phyloP scores from a whole-genome alignment of 2,888 invertebrate species.

The Chirona hameri region DNA sequence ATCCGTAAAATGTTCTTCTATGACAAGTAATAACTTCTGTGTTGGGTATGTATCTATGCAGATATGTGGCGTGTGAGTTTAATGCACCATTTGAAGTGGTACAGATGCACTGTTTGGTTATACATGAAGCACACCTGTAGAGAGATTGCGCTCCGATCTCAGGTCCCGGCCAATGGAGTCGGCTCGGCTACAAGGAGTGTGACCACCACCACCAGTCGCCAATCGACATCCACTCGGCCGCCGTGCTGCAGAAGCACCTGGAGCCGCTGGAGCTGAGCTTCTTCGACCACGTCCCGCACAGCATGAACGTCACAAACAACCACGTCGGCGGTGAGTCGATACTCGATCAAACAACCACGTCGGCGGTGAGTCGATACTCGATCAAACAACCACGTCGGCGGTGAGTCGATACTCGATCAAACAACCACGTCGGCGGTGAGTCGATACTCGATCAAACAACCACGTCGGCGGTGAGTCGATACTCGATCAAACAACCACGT shows the following conservation, averaged over 20 bases:
- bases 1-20: too few relatives aligned
- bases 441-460: neutral
- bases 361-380: neutral
- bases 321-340: neutral
- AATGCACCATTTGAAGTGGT: too few relatives aligned
- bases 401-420: neutral
- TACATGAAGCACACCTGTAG: neutral
- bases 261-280: neutral
- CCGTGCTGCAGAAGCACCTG: neutral
- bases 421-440: neutral
- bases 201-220: constrained; percentile 6
- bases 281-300: neutral
- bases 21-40: too few relatives aligned
- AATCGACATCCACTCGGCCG: neutral
- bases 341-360: neutral
- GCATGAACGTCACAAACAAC: neutral
- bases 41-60: too few relatives aligned
- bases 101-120: too few relatives aligned
- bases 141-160: neutral
- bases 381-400: neutral
- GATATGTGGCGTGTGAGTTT: too few relatives aligned
- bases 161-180: neutral
- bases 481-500: neutral
- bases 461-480: neutral
- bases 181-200: neutral